Conservation (phyloP, 1,140 invertebrate genomes). For the Panagrolaimus sp. region DNA sequence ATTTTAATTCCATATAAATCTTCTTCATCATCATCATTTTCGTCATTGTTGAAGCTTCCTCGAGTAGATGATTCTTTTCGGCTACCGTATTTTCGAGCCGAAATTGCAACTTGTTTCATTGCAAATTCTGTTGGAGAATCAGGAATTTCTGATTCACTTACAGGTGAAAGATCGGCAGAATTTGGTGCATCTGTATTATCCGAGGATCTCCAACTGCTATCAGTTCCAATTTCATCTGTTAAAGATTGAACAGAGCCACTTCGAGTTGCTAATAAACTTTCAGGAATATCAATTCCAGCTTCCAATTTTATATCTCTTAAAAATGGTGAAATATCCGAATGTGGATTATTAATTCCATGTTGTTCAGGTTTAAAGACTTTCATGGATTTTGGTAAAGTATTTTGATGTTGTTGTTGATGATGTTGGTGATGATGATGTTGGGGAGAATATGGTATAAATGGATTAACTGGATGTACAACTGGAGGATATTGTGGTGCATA, state of each 20-base stretch:
- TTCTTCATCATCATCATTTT: too few species aligned
- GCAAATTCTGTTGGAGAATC: slow-evolving; percentile 22
- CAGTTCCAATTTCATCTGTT: slow-evolving; percentile 17
- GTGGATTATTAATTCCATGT: too few species aligned
- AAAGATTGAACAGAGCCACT: slow-evolving; percentile 22
- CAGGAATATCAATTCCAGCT: slow-evolving; percentile 18
- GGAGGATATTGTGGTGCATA: neutral
- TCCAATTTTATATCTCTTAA: slow-evolving; percentile 14
- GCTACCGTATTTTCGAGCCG: neutral
- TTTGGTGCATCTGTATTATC: slow-evolving; percentile 24
- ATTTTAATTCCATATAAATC: slow-evolving; percentile 2
- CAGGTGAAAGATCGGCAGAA: slow-evolving; percentile 13
- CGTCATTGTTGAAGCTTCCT: neutral
- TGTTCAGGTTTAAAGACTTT: neutral
- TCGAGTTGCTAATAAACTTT: slow-evolving; percentile 17
- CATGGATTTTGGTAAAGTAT: neutral
- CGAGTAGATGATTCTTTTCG: neutral
- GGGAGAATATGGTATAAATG: neutral
- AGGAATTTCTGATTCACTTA: slow-evolving; percentile 3
- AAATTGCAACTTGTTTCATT: slow-evolving; percentile 10
- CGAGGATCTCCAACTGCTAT: slow-evolving; percentile 17
- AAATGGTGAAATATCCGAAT: neutral
- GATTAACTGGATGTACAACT: neutral
- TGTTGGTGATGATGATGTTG: neutral
- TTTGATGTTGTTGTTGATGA: neutral